phyloP scores from a whole-genome alignment of 2,888 invertebrate genomes.

The Zhuqinia jingwanae region DNA sequence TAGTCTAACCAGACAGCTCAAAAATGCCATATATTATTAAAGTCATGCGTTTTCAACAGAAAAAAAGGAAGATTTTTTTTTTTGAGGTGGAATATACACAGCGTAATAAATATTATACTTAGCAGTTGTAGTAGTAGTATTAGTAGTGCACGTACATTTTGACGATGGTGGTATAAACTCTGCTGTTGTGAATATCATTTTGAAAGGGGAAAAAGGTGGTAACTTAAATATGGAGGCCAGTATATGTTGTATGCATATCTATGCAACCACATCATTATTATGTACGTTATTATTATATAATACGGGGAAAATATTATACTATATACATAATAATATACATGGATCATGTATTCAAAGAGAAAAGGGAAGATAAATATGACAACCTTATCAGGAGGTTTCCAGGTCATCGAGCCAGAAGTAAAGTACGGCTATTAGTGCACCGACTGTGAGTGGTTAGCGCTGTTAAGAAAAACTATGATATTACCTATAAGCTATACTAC shows the following conservation, averaged over 20 bases:
- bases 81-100: not conserved
- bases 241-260: no score
- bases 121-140: no score
- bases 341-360: slow-evolving; percentile 56
- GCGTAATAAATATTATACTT: slow-evolving; percentile 9
- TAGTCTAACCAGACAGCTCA: not conserved
- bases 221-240: slow-evolving; percentile 10
- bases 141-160: slow-evolving; percentile 8
- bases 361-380: slow-evolving; percentile 79
- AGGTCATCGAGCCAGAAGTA: slow-evolving; percentile 79
- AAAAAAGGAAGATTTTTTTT: not conserved
- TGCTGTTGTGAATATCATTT: slow-evolving; percentile 39
- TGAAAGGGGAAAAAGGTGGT: not conserved
- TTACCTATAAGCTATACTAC: no score
- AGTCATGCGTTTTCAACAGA: not conserved
- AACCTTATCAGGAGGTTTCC: slow-evolving; percentile 79
- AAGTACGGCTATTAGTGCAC: slow-evolving; percentile 78
- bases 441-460: slow-evolving; percentile 60
- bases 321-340: no score
- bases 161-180: not conserved
- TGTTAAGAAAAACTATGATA: slow-evolving; percentile 60
- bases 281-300: slow-evolving; percentile 2
- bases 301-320: no score
- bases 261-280: slow-evolving; percentile 26
- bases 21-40: not conserved